Evolutionary conservation across 2,888 invertebrate genomes (phyloP), one percentile per base, ranked within the genome.

Genomic region (Fabriciana adippe): DNA sequence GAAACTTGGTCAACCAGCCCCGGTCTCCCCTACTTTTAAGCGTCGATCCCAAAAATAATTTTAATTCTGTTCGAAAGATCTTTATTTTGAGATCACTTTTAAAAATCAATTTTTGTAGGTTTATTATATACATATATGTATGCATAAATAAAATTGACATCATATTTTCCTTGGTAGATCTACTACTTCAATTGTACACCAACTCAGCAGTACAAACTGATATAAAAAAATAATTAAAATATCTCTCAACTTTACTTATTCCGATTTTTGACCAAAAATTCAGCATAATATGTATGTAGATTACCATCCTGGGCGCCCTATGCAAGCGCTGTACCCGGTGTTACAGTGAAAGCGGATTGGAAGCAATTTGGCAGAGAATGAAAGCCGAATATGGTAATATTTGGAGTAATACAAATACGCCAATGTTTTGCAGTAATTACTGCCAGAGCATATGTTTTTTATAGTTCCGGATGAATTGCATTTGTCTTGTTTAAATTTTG

Each of bases 371-470:
- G 60, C 66, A 66, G 60, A 66, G 54, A 66, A 60, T 48, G 59
- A 66, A 66, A 60, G 48, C 59, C 13, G 60, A 66, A 66, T 66
- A 66, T 66, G 54, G 66, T 66, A 60, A 66, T 66, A 66, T 66
- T 66, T 55, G 66, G 41, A 66, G 60, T 66, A 66, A 66, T 66
- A 54, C 66, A 60, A 59, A 66, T 66, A 65, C 54, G 56, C 50
- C 64, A 59, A 59, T 60, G 66, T 60, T 59, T 60, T 60, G 60
- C 41, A 48, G 66, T 60, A 66, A 66, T 60, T 66, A 66, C 54
- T 35, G 48, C 18, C 13, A 18, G 13, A 41, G 18, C 47, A 55
- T 56, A 35, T 26, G 53, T 53, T 48, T 66, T 66, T 66, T 66
- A 66, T 18, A 66, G 47, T 50, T 41, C 51, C n/a, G 14, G 18